Conservation (phyloP, 1,140 invertebrate genomes). For the Nymphalis io region DNA sequence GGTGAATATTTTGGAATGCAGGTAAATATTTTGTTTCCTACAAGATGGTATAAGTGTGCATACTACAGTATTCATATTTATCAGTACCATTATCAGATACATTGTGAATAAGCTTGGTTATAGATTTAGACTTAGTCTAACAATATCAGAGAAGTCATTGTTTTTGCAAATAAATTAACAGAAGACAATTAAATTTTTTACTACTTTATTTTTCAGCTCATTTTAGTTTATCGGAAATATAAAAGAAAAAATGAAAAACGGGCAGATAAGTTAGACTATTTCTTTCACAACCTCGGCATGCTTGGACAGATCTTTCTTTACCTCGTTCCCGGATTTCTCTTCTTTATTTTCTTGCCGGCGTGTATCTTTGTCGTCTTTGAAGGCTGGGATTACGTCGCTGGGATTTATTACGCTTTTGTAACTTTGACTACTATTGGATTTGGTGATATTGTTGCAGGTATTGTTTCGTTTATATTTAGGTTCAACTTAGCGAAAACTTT, state of each 20-base stretch:
- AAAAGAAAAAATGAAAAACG: slow-evolving; percentile 85
- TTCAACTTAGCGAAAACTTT: too few species aligned
- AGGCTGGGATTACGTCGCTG: slow-evolving; percentile 93
- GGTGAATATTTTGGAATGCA: slow-evolving; percentile 90
- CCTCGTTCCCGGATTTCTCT: slow-evolving; percentile 90
- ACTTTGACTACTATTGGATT: slow-evolving; percentile 97
- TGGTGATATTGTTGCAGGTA: slow-evolving; percentile 92
- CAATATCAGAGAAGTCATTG: too few species aligned
- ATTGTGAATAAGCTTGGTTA: too few species aligned
- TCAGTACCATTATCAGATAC: too few species aligned
- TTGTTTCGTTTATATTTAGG: neutral
- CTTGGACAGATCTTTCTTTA: slow-evolving; percentile 90
- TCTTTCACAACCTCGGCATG: slow-evolving; percentile 86
- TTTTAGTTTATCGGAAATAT: slow-evolving; percentile 87
- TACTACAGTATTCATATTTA: too few species aligned
- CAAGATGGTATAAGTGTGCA: too few species aligned
- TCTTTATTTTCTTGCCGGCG: slow-evolving; percentile 96
- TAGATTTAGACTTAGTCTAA: neutral
- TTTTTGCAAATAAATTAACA: too few species aligned
- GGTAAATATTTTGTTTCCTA: slow-evolving; percentile 72
- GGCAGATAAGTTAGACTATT: slow-evolving; percentile 81
- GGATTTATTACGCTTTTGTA: slow-evolving; percentile 95
- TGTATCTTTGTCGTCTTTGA: slow-evolving; percentile 94
- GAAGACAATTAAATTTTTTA: too few species aligned
- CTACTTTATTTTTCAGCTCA: slow-evolving; percentile 83